Percentiles rank a stretch among this genome's conserved stretches.
These are phyloP conservation scores for Melanaphis sacchari DNA, from an alignment of 1,140 invertebrate species.

Conservation along the genomic window DNA sequence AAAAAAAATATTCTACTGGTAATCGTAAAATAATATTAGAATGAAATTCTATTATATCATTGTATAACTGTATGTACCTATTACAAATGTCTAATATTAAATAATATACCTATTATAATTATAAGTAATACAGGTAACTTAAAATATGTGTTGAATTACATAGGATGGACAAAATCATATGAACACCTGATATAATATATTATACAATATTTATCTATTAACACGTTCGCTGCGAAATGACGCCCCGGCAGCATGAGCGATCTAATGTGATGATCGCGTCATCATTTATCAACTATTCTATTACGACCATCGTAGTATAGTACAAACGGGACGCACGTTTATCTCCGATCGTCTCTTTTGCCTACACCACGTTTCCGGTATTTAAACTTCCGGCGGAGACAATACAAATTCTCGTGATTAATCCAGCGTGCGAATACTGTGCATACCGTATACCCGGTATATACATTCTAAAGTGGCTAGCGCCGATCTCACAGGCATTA, in stretches of 20 bases:
- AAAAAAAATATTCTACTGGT: too few species aligned
- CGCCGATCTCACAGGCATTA: not conserved
- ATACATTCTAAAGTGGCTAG: not conserved
- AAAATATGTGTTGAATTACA: too few species aligned
- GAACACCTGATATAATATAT: too few species aligned
- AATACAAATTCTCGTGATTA: not conserved
- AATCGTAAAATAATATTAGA: too few species aligned
- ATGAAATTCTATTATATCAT: too few species aligned
- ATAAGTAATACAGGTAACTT: too few species aligned
- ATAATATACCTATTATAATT: too few species aligned
- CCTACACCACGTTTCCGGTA: not conserved
- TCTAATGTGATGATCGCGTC: not conserved
- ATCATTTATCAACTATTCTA: conserved; percentile 27
- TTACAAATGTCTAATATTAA: too few species aligned
- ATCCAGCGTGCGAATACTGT: not conserved
- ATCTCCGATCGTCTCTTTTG: not conserved
- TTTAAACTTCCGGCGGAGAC: not conserved
- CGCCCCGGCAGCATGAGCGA: not conserved
- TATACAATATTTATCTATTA: too few species aligned
- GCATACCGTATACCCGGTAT: not conserved
- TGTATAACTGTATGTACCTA: too few species aligned
- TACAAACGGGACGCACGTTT: not conserved
- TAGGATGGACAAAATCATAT: too few species aligned
- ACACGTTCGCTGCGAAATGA: too few species aligned
- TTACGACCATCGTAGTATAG: not conserved